Evolutionary conservation across 1,140 invertebrate genomes (phyloP).

Genomic region (Drosophila suzukii): DNA sequence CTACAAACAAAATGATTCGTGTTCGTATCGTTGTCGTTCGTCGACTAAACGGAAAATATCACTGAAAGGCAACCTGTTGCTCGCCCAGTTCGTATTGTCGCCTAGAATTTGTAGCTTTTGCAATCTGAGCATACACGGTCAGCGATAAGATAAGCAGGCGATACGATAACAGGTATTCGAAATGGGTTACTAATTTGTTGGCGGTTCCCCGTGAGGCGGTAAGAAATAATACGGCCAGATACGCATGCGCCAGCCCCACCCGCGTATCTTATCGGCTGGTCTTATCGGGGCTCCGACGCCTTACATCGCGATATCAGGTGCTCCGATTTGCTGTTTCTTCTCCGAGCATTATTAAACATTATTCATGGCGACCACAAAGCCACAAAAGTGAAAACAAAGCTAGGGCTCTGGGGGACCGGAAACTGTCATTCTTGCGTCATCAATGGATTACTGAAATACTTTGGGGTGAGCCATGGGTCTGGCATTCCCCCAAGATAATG

Average conservation of each 20-base stretch:
- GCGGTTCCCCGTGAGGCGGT: background rate
- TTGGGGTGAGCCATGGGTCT: slow-evolving; percentile 25
- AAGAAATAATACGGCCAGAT: background rate
- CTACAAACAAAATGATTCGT: slow-evolving; percentile 45
- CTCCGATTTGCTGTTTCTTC: slow-evolving; percentile 11
- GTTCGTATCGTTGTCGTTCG: slow-evolving; percentile 70
- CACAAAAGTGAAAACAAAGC: slow-evolving; percentile 28
- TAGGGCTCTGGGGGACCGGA: slow-evolving; percentile 17
- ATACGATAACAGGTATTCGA: slow-evolving; percentile 68
- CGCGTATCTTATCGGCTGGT: slow-evolving; percentile 52
- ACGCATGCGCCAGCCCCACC: slow-evolving; percentile 55
- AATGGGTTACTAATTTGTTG: slow-evolving; percentile 61
- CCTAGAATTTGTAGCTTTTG: slow-evolving; percentile 76
- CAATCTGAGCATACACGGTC: slow-evolving; percentile 57
- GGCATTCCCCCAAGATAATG: slow-evolving; percentile 20
- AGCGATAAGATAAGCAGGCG: slow-evolving; percentile 61
- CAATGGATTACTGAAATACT: slow-evolving; percentile 13
- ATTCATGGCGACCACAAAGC: slow-evolving; percentile 61
- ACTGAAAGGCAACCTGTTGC: slow-evolving; percentile 45
- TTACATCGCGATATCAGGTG: slow-evolving; percentile 46
- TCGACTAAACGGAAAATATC: slow-evolving; percentile 60
- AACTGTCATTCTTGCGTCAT: slow-evolving; percentile 35
- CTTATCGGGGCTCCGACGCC: slow-evolving; percentile 21
- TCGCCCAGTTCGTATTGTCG: slow-evolving; percentile 16
- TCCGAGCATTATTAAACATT: slow-evolving; percentile 40